Conservation (phyloP, 53 echinoderm and acorn worm genomes). For the Paracentrotus lividus region DNA sequence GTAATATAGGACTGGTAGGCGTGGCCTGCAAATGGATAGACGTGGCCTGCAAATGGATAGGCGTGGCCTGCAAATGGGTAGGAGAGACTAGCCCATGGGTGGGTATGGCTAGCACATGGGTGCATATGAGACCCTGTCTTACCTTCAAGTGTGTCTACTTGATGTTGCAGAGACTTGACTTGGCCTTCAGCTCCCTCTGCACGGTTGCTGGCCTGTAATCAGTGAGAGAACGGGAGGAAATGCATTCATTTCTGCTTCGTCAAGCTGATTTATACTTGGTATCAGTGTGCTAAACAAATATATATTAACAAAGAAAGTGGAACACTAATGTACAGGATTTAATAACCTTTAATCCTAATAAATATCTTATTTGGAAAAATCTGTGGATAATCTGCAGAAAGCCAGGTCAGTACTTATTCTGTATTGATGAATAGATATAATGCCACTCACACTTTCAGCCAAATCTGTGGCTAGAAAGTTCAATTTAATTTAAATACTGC, state of each 20-base stretch:
- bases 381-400: neutral
- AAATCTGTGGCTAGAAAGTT: neutral
- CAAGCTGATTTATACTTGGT: neutral
- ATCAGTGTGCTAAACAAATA: no score
- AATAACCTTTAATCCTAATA: neutral
- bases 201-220: conserved; percentile 66
- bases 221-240: neutral
- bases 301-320: no score
- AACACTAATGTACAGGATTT: no score
- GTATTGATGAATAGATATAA: neutral
- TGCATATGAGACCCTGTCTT: neutral
- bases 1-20: neutral
- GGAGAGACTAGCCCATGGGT: neutral
- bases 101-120: neutral
- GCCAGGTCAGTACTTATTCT: neutral
- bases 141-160: conserved; percentile 72
- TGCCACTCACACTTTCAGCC: neutral
- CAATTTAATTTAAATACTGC: no score
- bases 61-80: neutral
- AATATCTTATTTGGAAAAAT: neutral
- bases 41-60: neutral
- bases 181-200: conserved; percentile 72
- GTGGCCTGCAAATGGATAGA: neutral
- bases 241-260: no score
- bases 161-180: conserved; percentile 73